phyloP scores from a whole-genome alignment of 2,113 vertebrate species.

The Anolis sagrei region DNA sequence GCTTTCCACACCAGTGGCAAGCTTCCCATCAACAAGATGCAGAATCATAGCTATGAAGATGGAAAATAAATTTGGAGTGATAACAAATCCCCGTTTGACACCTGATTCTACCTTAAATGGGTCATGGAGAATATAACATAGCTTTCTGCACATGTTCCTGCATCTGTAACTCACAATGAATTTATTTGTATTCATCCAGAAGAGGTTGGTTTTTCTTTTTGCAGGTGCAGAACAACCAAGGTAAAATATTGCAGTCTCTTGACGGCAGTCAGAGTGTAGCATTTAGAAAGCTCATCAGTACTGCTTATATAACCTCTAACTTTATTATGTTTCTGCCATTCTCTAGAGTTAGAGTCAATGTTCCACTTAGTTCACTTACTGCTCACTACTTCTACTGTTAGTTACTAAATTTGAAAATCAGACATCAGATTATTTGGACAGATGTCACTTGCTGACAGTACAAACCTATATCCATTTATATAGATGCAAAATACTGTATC shows the following conservation, averaged over 20 bases:
- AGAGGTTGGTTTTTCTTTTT: background rate
- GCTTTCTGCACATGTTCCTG: background rate
- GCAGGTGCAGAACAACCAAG: background rate
- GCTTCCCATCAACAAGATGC: too few species aligned
- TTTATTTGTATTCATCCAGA: background rate
- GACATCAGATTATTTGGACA: conserved; percentile 34
- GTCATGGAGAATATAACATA: background rate
- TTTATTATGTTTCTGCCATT: conserved; percentile 2
- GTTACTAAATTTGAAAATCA: conserved; percentile 35
- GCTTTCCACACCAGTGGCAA: too few species aligned
- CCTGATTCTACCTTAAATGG: too few species aligned
- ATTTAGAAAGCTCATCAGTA: conserved; percentile 16
- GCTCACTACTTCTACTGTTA: background rate
- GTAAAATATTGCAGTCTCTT: background rate
- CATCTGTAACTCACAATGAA: background rate
- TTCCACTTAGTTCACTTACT: background rate
- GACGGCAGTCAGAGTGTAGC: background rate
- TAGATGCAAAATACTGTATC: background rate
- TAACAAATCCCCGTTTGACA: too few species aligned
- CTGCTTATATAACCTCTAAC: conserved; percentile 19
- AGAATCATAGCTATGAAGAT: too few species aligned
- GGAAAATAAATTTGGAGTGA: too few species aligned
- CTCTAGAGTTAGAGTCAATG: conserved; percentile 2
- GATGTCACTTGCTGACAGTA: conserved; percentile 1
- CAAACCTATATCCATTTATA: background rate